Percentiles rank a stretch among this genome's conserved stretches.
Conservation (phyloP, 2,888 invertebrate species). For the Druceiella hillmani region DNA sequence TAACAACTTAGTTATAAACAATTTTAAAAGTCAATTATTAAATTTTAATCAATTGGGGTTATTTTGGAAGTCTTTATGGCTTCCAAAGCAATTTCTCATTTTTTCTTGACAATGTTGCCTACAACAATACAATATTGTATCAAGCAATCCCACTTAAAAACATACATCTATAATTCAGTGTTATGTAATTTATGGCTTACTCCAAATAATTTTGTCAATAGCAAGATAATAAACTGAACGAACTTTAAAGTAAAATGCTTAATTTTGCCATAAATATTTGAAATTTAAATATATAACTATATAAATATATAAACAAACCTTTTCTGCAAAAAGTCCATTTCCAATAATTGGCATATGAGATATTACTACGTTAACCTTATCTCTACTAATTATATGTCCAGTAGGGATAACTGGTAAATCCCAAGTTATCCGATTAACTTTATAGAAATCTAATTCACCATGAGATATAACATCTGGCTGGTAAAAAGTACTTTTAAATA, state of each 20-base stretch:
- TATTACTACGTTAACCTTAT: slow-evolving; percentile 57
- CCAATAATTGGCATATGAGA: slow-evolving; percentile 65
- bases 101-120: too few relatives aligned
- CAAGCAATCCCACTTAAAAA: too few relatives aligned
- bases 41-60: too few relatives aligned
- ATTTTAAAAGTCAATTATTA: too few relatives aligned
- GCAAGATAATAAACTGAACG: not conserved
- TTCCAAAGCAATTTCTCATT: too few relatives aligned
- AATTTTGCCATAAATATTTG: not conserved
- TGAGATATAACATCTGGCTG: slow-evolving; percentile 62
- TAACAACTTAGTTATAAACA: too few relatives aligned
- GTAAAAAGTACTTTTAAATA: slow-evolving; percentile 70
- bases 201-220: too few relatives aligned
- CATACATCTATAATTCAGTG: too few relatives aligned
- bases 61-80: too few relatives aligned
- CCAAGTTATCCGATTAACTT: slow-evolving; percentile 66
- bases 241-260: slow-evolving; percentile 1
- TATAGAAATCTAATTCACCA: too few relatives aligned
- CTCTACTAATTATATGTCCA: slow-evolving; percentile 37
- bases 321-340: slow-evolving; percentile 35
- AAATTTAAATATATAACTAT: not conserved
- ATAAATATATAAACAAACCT: slow-evolving; percentile 32
- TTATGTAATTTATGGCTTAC: too few relatives aligned
- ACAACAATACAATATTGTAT: too few relatives aligned
- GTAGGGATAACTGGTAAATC: slow-evolving; percentile 51